A percentile compares a stretch with the other conserved stretches of the same genome.
These are phyloP conservation scores for Rhynchomys soricoides DNA, from an alignment of 2,113 vertebrate species.

Conservation along the genomic window DNA sequence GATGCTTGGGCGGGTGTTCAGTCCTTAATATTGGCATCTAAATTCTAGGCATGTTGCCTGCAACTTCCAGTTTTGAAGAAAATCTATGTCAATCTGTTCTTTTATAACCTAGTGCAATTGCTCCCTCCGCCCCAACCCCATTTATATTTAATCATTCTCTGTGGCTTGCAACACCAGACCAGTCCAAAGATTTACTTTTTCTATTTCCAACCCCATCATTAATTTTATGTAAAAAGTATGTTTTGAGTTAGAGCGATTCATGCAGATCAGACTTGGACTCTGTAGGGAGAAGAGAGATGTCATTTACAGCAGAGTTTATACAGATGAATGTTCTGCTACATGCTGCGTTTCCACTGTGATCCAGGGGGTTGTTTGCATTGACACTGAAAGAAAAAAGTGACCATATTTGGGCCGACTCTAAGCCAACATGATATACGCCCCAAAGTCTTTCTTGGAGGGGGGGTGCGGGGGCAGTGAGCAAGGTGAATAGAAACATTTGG, in stretches of 20 bases:
- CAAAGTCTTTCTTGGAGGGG: conserved; percentile 46
- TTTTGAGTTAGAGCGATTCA: conserved; percentile 65
- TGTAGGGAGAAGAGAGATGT: conserved; percentile 52
- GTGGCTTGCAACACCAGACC: conserved; percentile 45
- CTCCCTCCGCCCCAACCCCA: not conserved
- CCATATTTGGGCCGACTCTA: conserved; percentile 61
- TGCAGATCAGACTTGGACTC: conserved; percentile 45
- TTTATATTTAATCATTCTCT: conserved; percentile 68
- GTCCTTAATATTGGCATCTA: conserved; percentile 56
- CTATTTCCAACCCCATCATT: conserved; percentile 62
- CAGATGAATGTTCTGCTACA: not conserved
- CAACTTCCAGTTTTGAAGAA: conserved; percentile 69
- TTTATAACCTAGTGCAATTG: conserved; percentile 53
- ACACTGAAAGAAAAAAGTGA: conserved; percentile 47
- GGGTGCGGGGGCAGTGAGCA: not conserved
- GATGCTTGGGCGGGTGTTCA: conserved; percentile 6
- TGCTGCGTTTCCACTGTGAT: conserved; percentile 33
- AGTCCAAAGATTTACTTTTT: conserved; percentile 66
- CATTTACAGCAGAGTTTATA: conserved; percentile 50
- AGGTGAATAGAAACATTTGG: conserved; percentile 10
- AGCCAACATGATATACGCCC: conserved; percentile 9
- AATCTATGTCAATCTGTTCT: conserved; percentile 62
- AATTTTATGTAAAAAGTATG: conserved; percentile 78
- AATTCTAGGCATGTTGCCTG: conserved; percentile 71
- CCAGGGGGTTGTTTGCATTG: not conserved